Conservation (phyloP, 1,140 invertebrate species). For the Rhopalosiphum padi region DNA sequence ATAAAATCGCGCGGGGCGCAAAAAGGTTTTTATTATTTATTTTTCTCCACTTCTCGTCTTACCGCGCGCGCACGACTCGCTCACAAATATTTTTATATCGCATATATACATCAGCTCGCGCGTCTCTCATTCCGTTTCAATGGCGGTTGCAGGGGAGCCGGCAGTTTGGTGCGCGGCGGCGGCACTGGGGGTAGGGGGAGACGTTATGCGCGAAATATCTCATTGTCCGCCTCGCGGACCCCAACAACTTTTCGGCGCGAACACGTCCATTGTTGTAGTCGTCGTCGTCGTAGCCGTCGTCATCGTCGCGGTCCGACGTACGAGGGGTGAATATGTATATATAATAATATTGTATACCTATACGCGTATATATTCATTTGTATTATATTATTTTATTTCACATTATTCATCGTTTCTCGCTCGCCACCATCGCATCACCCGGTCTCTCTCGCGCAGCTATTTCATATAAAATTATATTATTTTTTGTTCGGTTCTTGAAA, state of each 20-base stretch:
- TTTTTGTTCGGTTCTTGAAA: neutral
- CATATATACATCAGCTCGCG: neutral
- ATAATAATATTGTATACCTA: neutral
- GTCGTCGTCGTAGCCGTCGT: neutral
- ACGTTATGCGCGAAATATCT: conserved; percentile 25
- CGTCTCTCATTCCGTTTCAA: conserved; percentile 27
- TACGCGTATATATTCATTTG: neutral
- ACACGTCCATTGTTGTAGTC: conserved; percentile 43
- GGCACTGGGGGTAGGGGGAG: neutral
- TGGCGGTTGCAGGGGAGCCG: neutral
- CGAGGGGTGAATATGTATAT: conserved; percentile 17
- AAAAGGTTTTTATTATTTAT: conserved; percentile 48
- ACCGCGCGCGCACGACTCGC: neutral
- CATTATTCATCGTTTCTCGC: neutral
- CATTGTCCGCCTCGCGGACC: conserved; percentile 28
- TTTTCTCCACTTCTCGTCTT: conserved; percentile 28
- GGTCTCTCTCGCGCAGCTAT: neutral
- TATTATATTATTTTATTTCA: conserved; percentile 7
- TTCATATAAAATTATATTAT: neutral
- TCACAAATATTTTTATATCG: neutral
- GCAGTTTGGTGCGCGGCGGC: neutral
- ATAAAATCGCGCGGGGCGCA: conserved; percentile 16
- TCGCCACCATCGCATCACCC: neutral
- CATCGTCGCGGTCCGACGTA: neutral
- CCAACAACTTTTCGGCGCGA: conserved; percentile 54